Evolutionary conservation across 2,888 invertebrate species (phyloP).

Genomic region (Leucophenga maculata): DNA sequence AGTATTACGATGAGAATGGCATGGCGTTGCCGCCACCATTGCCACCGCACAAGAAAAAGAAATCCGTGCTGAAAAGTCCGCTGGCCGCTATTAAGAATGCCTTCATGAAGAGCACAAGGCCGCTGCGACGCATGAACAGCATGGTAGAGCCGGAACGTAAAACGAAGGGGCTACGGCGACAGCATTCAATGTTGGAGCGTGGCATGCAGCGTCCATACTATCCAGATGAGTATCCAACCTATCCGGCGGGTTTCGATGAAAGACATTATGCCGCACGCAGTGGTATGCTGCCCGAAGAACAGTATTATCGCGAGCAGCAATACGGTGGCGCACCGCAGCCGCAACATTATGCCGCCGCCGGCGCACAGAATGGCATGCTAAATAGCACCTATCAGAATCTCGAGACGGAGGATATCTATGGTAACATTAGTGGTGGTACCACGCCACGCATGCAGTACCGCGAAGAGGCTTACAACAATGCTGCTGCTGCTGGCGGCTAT

Average conservation of each 20-base stretch:
- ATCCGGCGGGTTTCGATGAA: slow-evolving; percentile 67
- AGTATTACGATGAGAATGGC: slow-evolving; percentile 62
- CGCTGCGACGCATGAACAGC: slow-evolving; percentile 71
- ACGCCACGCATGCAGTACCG: slow-evolving; percentile 40
- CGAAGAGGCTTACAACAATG: slow-evolving; percentile 37
- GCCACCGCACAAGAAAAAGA: slow-evolving; percentile 69
- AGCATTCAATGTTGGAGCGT: slow-evolving; percentile 71
- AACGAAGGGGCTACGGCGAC: slow-evolving; percentile 66
- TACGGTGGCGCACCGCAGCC: slow-evolving; percentile 46
- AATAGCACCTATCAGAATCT: slow-evolving; percentile 71
- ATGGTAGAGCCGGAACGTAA: slow-evolving; percentile 71
- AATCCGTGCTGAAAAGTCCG: slow-evolving; percentile 71
- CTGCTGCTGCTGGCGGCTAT: slow-evolving; percentile 36
- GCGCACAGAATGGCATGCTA: slow-evolving; percentile 58
- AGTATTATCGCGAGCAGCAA: slow-evolving; percentile 55
- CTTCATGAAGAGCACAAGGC: slow-evolving; percentile 69
- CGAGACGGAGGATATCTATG: slow-evolving; percentile 71
- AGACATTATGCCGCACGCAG: slow-evolving; percentile 44
- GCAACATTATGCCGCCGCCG: slow-evolving; percentile 44
- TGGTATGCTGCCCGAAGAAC: slow-evolving; percentile 46
- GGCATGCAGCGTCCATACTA: slow-evolving; percentile 69
- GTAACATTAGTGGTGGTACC: slow-evolving; percentile 58
- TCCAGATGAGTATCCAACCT: slow-evolving; percentile 70
- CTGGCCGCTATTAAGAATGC: slow-evolving; percentile 71
- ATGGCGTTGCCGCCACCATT: slow-evolving; percentile 54